phyloP scores from a whole-genome alignment of 2,888 invertebrate genomes.

The Cistogaster globosa region DNA sequence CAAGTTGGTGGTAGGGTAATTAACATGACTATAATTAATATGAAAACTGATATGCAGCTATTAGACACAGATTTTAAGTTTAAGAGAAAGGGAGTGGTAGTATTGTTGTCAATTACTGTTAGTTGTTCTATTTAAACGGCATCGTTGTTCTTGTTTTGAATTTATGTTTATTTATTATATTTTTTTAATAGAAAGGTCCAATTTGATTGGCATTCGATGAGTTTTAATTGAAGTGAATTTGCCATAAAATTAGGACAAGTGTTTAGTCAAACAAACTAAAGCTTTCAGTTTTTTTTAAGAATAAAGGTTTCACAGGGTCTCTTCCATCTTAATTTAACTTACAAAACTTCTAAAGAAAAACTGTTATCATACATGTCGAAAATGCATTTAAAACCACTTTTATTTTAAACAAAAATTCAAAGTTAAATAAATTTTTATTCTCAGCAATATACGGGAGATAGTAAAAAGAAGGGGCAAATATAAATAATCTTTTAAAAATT shows the following conservation, averaged over 20 bases:
- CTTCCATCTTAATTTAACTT: too few relatives aligned
- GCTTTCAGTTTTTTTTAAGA: too few relatives aligned
- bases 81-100: slow-evolving; percentile 45
- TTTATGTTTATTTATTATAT: not conserved
- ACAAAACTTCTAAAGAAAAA: too few relatives aligned
- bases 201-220: not conserved
- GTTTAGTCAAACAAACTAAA: not conserved
- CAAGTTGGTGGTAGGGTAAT: slow-evolving; percentile 56
- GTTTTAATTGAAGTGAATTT: not conserved
- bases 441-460: too few relatives aligned
- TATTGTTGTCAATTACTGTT: slow-evolving; percentile 27
- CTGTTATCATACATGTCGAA: too few relatives aligned
- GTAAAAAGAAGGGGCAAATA: too few relatives aligned
- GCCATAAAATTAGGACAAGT: not conserved
- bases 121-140: slow-evolving; percentile 19
- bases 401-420: too few relatives aligned
- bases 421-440: too few relatives aligned
- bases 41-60: slow-evolving; percentile 58
- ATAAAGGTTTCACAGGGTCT: too few relatives aligned
- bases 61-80: slow-evolving; percentile 28
- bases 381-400: too few relatives aligned
- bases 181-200: not conserved
- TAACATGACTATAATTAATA: slow-evolving; percentile 60
- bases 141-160: not conserved
- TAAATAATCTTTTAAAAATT: too few relatives aligned